Evolutionary conservation across 1,140 invertebrate species (phyloP).

Genomic region (Drosophila bipectinata): DNA sequence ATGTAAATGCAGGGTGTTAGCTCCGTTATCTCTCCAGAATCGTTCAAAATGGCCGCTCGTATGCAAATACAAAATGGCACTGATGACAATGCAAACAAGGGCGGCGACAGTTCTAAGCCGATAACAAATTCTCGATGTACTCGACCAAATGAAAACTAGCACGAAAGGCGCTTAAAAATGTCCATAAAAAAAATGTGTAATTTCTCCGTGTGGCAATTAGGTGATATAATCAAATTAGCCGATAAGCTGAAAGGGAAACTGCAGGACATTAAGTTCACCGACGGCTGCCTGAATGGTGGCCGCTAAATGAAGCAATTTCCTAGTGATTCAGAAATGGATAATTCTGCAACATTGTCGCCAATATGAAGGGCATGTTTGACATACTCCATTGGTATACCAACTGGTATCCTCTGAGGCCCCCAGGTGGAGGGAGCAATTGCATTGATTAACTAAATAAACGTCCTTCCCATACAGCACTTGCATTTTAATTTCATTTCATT

Average conservation of each 20-base stretch:
- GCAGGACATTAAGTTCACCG: constrained; percentile 36
- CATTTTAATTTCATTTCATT: constrained; percentile 48
- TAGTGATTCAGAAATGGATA: constrained; percentile 55
- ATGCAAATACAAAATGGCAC: constrained; percentile 60
- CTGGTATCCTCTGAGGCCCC: constrained; percentile 20
- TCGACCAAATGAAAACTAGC: constrained; percentile 61
- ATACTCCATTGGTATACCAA: constrained; percentile 30
- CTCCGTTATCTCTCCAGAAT: constrained; percentile 24
- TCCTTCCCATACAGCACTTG: constrained; percentile 46
- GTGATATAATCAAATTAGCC: constrained; percentile 74
- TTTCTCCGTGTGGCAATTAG: constrained; percentile 46
- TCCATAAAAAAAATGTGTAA: constrained; percentile 53
- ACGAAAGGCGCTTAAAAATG: constrained; percentile 43
- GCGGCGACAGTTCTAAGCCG: constrained; percentile 47
- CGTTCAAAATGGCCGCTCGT: constrained; percentile 31
- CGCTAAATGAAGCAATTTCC: constrained; percentile 73
- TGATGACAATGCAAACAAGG: constrained; percentile 78
- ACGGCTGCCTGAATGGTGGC: constrained; percentile 26
- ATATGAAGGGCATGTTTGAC: constrained; percentile 47
- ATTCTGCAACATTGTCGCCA: constrained; percentile 29
- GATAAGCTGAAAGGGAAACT: constrained; percentile 52
- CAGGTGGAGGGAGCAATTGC: constrained; percentile 62
- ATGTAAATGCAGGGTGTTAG: too few species aligned
- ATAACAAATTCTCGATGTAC: constrained; percentile 52
- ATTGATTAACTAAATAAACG: constrained; percentile 80